These are phyloP conservation scores for Shargacucullia verbasci DNA, from an alignment of 2,888 invertebrate species.

Conservation along the genomic window DNA sequence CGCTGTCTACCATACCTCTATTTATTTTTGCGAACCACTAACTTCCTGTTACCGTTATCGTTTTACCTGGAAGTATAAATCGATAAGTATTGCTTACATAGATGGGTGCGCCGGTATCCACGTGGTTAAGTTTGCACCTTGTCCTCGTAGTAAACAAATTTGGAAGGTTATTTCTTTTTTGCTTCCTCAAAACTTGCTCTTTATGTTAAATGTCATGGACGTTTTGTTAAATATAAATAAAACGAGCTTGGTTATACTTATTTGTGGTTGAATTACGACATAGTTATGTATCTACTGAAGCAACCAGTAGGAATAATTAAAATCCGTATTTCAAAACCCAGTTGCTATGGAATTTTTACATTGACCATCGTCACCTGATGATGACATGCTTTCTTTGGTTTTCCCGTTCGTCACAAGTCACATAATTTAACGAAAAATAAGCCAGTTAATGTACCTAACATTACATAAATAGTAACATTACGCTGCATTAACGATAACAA, in stretches of 20 bases:
- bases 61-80: slow-evolving; percentile 52
- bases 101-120: slow-evolving; percentile 43
- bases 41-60: slow-evolving; percentile 58
- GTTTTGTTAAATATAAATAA: slow-evolving; percentile 10
- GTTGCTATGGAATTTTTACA: neutral
- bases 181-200: slow-evolving; percentile 48
- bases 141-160: slow-evolving; percentile 31
- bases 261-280: neutral
- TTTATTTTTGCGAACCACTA: slow-evolving; percentile 46
- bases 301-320: too few species aligned
- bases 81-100: slow-evolving; percentile 40
- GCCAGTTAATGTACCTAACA: neutral
- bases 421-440: slow-evolving; percentile 2
- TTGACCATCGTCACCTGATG: neutral
- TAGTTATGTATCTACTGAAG: too few species aligned
- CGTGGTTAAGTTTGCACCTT: slow-evolving; percentile 37
- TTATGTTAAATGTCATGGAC: slow-evolving; percentile 51
- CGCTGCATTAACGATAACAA: slow-evolving; percentile 3
- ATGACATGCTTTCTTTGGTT: neutral
- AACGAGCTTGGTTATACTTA: neutral
- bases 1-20: slow-evolving; percentile 53
- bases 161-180: slow-evolving; percentile 40
- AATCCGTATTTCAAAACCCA: too few species aligned
- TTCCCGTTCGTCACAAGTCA: neutral
- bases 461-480: slow-evolving; percentile 19